These are phyloP conservation scores for Antheraea mylitta DNA, from an alignment of 1,140 invertebrate species.

Conservation along the genomic window DNA sequence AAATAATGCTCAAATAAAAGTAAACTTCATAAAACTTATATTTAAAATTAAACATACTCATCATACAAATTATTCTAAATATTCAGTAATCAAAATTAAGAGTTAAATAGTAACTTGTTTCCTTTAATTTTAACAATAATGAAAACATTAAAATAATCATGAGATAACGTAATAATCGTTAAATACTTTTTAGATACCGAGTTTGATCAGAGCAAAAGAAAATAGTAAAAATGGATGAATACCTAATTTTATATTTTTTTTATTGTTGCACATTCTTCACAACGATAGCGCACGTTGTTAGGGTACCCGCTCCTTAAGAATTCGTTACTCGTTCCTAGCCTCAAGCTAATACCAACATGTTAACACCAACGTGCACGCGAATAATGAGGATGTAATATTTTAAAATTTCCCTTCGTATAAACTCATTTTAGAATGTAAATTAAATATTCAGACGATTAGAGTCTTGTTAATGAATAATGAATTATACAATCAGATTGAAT, in stretches of 20 bases:
- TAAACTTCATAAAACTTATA: too few relatives aligned
- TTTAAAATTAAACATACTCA: too few relatives aligned
- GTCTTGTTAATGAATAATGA: neutral
- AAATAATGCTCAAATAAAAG: too few relatives aligned
- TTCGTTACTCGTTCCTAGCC: conserved; percentile 25
- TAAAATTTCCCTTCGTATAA: conserved; percentile 1
- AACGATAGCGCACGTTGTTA: neutral
- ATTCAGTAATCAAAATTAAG: too few relatives aligned
- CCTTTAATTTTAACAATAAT: too few relatives aligned
- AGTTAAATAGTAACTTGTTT: too few relatives aligned
- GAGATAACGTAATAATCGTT: too few relatives aligned
- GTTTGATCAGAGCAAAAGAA: too few relatives aligned
- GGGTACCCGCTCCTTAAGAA: conserved; percentile 22
- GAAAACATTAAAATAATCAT: too few relatives aligned
- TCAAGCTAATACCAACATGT: conserved; percentile 19
- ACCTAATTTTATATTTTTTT: neutral
- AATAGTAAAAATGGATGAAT: neutral
- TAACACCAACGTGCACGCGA: conserved; percentile 23
- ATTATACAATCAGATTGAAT: neutral
- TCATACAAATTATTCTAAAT: too few relatives aligned
- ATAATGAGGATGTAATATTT: conserved; percentile 19
- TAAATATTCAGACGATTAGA: neutral
- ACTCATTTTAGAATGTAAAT: neutral
- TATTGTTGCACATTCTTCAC: too few relatives aligned
- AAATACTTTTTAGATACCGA: too few relatives aligned